Percentiles rank a stretch among this genome's conserved stretches.
Evolutionary conservation across 1,140 invertebrate genomes (phyloP).

Genomic region (Drosophila lowei): DNA sequence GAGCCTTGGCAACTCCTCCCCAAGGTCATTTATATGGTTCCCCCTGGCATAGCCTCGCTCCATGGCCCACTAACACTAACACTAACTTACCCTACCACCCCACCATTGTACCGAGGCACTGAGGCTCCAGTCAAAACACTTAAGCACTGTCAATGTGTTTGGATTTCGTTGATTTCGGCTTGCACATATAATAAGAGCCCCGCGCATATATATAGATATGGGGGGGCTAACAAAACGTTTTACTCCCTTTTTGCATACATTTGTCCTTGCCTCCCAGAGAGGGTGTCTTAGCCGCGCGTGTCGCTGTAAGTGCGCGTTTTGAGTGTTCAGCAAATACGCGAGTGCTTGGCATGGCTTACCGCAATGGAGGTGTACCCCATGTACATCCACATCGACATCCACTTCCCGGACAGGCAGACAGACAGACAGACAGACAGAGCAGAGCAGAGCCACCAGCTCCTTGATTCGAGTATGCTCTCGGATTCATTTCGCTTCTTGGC

Average conservation of each 20-base stretch:
- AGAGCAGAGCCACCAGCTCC: background rate
- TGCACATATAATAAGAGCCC: constrained; percentile 36
- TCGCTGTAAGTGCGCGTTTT: constrained; percentile 49
- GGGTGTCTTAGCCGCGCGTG: constrained; percentile 11
- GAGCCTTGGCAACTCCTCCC: background rate
- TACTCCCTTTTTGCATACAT: constrained; percentile 62
- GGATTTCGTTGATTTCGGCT: constrained; percentile 62
- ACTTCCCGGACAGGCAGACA: too few relatives aligned
- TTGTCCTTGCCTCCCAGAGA: constrained; percentile 33
- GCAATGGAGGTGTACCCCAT: constrained; percentile 4
- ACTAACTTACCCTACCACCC: background rate
- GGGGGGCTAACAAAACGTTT: constrained; percentile 32
- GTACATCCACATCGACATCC: background rate
- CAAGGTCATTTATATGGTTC: background rate
- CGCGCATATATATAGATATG: too few relatives aligned
- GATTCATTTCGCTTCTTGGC: constrained; percentile 30
- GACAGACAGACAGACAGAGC: too few relatives aligned
- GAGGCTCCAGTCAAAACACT: constrained; percentile 48
- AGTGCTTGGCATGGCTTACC: constrained; percentile 51
- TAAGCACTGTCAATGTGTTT: constrained; percentile 65
- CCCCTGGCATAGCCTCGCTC: background rate
- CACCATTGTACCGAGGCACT: background rate
- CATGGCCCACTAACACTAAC: constrained; percentile 5
- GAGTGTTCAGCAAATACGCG: constrained; percentile 65
- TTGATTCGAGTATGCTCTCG: background rate